These are phyloP conservation scores for Ochropacha duplaris DNA, from an alignment of 2,888 invertebrate species.

Conservation along the genomic window DNA sequence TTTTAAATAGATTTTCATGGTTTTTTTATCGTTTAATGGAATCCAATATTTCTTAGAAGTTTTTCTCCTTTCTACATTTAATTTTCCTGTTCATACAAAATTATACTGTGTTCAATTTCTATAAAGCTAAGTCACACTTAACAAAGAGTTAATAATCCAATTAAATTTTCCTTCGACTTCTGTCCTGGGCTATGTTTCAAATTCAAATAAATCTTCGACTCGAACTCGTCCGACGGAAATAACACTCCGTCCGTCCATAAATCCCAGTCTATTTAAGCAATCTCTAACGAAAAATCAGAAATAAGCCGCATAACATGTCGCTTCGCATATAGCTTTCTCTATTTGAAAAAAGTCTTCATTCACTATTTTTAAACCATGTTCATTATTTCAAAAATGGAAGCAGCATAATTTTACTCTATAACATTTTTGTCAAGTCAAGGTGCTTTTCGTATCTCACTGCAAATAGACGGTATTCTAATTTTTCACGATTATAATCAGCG, in stretches of 20 bases:
- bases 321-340: conserved; percentile 51
- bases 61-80: no score
- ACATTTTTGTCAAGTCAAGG: conserved; percentile 11
- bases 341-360: conserved; percentile 30
- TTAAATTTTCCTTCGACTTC: conserved; percentile 76
- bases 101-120: no score
- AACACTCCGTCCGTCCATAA: conserved; percentile 78
- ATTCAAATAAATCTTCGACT: conserved; percentile 77
- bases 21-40: no score
- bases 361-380: neutral
- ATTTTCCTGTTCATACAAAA: no score
- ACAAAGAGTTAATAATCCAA: conserved; percentile 78
- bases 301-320: conserved; percentile 69
- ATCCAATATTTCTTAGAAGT: no score
- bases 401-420: conserved; percentile 1
- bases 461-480: conserved; percentile 23
- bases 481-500: conserved; percentile 37
- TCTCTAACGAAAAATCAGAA: conserved; percentile 78
- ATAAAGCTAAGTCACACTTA: conserved; percentile 54
- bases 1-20: no score
- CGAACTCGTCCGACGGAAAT: conserved; percentile 78
- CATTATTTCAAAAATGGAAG: neutral
- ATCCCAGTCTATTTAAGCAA: conserved; percentile 80
- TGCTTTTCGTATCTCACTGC: conserved; percentile 11
- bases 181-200: conserved; percentile 76